Conservation (phyloP, 2,888 invertebrate genomes). For the Lacanobia wlatinum region DNA sequence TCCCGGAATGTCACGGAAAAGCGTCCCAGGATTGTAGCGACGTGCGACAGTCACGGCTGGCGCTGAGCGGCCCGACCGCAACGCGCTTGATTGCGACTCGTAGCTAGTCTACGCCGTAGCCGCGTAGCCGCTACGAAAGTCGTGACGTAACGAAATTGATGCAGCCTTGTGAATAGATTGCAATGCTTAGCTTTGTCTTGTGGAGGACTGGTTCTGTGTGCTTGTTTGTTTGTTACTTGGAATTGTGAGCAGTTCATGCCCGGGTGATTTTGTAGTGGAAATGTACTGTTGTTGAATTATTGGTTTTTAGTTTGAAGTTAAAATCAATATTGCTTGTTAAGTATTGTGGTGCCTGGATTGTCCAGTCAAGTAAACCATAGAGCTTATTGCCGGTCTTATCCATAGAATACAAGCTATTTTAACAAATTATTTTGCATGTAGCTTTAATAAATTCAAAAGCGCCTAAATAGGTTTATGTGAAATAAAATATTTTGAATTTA, state of each 20-base stretch:
- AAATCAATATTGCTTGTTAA: not conserved
- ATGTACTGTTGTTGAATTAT: not conserved
- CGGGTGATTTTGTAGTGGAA: not conserved
- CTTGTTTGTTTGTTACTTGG: not conserved
- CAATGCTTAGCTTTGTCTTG: constrained; percentile 20
- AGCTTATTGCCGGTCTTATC: not conserved
- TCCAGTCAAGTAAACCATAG: not conserved
- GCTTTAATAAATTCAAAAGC: not conserved
- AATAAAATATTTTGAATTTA: not conserved
- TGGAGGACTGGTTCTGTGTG: not conserved
- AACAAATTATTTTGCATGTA: not conserved
- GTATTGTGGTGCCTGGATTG: not conserved
- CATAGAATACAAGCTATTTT: not conserved
- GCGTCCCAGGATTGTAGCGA: constrained; percentile 20
- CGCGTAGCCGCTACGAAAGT: constrained; percentile 36
- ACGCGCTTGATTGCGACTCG: constrained; percentile 56
- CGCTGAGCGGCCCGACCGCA: constrained; percentile 60
- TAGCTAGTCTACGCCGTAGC: constrained; percentile 5
- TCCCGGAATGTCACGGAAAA: constrained; percentile 8
- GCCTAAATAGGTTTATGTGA: no score
- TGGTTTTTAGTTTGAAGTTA: not conserved
- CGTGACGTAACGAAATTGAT: constrained; percentile 42
- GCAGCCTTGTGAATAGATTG: constrained; percentile 31
- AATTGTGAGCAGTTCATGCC: not conserved
- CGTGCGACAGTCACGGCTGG: constrained; percentile 45